Base-by-base conservation (phyloP, 2,888 invertebrate species). In the Scelioninae gen. 2 region DNA sequence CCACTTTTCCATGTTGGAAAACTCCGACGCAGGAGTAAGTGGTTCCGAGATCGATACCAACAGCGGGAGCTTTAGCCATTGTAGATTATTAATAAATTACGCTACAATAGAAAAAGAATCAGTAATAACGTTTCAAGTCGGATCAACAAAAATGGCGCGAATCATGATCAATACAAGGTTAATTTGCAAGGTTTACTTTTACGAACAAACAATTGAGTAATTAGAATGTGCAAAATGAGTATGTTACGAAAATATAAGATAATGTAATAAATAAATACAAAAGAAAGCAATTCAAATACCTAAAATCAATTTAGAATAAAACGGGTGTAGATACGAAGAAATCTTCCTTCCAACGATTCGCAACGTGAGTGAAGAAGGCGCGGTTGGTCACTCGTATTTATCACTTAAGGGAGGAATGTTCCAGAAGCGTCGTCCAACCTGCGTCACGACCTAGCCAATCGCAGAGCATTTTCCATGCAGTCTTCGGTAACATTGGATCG, bases 1-100 rank as follows among this genome's bases (percentile, higher is more conserved):
- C 94, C 80, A 94, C 94, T 86, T 94, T 94, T 58, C 94, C 93
- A 82, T 94, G 91, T 81, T 94, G 93, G 88, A 92, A 94, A 10
- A 94, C 93, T 63, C 92, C 94, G 19, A 89, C 89, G 79, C 89
- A 89, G 76, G 89, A 89, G 83, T 89, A 89, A 10, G 89, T 89
- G 37, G 89, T 89, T 68, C 89, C 89, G 77, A 89, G 85, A 84
- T 89, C 89, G 76, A 89, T 89, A 86, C 89, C 89, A 76, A 89
- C 86, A 79, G 89, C 89, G 83, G 88, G 87, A 87, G 88, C 88
- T 84, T 82, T 87, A 60, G 33, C 88, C 82, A 81, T 87, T 16
- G 46, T 64, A 58, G 68, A 73, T 43, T 73, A 11, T 63, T 64
- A 50, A 33, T 41, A 19, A 53, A 89, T 90, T 90, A 83, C 2